Evolutionary conservation across 2,797 vertebrate genomes (phyloP), one percentile per base, ranked within the genome.

Genomic region (Gila robusta): DNA sequence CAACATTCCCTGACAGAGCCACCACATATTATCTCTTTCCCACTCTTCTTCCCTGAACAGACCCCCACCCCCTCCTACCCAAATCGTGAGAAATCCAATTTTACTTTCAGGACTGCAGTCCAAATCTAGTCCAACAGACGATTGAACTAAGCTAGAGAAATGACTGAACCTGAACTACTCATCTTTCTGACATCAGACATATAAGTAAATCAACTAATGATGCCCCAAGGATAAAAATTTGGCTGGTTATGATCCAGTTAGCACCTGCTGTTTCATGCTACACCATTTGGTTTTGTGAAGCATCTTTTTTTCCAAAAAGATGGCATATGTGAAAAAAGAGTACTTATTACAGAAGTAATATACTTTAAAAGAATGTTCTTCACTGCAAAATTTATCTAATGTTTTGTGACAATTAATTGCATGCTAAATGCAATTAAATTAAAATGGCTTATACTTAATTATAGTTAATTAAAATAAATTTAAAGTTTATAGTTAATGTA

Each of bases 1-100:
- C 90, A 92, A 94, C 91, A 91, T 93, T 93, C 44, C 21, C 59
- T 26, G 47, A 28, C 6, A 54, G 12, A 6, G 26, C 71, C 17
- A 39, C 26, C 26, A 2, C 35, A 91, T 93, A 90, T 89, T 87
- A 79, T 86, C 89, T 86, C 87, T 91, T 89, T 91, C 91, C 90
- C 11, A 17, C n/a, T 83, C 7, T 26, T 35, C 23, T 52, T 66
- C 1, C 5, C n/a, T 2, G 70, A n/a, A 49, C 59, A 4, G 74
- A 7, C 4, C 2, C 39, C 62, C 14, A 1, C 14, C 14, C 3
- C 11, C 11, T 8, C 41, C 41, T 8, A 9, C 9, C 9, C 41
- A 69, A 23, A 35, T 32, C 4, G 11, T 12, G 26, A 80, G 26
- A 26, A 80, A 54, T 39, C 6, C 37, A 6, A 39, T 47, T 11